Evolutionary conservation across 2,113 vertebrate species (phyloP).

Genomic region (Syrmaticus mikado): DNA sequence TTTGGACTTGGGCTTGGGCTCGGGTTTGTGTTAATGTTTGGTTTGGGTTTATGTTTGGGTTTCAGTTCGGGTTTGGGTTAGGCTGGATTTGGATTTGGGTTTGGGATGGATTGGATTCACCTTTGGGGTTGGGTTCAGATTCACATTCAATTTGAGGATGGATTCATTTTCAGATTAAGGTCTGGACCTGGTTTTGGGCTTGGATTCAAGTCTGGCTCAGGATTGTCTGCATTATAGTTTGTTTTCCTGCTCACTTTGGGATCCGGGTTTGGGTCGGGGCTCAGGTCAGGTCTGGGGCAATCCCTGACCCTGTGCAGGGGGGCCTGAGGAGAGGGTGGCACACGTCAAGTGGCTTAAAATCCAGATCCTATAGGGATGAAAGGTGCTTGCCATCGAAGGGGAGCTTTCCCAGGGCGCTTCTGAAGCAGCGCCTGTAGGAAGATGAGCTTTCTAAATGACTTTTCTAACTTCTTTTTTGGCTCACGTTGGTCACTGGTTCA

Average conservation of each 20-base stretch:
- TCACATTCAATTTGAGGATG: too few relatives aligned
- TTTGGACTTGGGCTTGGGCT: not conserved
- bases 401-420: conserved; percentile 65
- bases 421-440: conserved; percentile 64
- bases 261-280: not conserved
- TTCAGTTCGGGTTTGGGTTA: not conserved
- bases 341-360: not conserved
- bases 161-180: too few relatives aligned
- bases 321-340: not conserved
- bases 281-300: not conserved
- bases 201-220: not conserved
- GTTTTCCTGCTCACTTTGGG: not conserved
- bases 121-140: not conserved
- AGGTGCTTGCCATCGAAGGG: conserved; percentile 46
- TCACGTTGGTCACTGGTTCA: conserved; percentile 77
- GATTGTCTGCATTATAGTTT: not conserved
- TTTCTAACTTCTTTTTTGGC: conserved; percentile 79
- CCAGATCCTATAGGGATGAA: conserved; percentile 9
- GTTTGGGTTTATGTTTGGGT: not conserved
- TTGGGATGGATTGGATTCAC: not conserved
- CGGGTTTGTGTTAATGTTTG: not conserved
- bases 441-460: conserved; percentile 77
- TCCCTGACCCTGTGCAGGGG: not conserved
- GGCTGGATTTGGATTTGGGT: not conserved
- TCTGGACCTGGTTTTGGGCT: not conserved